phyloP scores from a whole-genome alignment of 2,797 vertebrate genomes.

The Helicolenus hilgendorfi region DNA sequence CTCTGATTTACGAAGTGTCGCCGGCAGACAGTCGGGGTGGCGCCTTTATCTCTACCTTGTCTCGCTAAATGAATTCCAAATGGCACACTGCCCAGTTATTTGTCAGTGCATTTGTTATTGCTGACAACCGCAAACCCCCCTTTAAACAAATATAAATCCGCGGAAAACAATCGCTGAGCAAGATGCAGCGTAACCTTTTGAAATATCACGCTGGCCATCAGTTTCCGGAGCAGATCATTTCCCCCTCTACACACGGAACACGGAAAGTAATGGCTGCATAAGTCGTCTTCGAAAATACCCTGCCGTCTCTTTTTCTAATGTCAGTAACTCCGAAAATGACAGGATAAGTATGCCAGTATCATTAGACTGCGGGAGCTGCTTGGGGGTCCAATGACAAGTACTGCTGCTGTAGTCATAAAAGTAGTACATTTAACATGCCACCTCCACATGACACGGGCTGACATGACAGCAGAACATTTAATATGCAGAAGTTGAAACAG shows the following conservation, averaged over 20 bases:
- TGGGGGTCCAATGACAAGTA: constrained; percentile 24
- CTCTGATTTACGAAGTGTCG: constrained; percentile 82
- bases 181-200: constrained; percentile 89
- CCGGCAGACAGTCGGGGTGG: constrained; percentile 68
- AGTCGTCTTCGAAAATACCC: constrained; percentile 52
- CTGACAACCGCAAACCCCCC: constrained; percentile 87
- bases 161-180: constrained; percentile 86
- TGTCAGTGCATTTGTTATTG: constrained; percentile 89
- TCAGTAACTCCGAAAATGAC: constrained; percentile 56
- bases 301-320: constrained; percentile 30
- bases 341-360: constrained; percentile 48
- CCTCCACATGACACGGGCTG: background rate
- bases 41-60: constrained; percentile 84
- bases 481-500: constrained; percentile 18
- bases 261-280: constrained; percentile 67
- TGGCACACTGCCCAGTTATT: constrained; percentile 87
- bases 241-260: constrained; percentile 56
- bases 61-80: constrained; percentile 87
- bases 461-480: constrained; percentile 19
- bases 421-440: constrained; percentile 14
- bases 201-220: constrained; percentile 89
- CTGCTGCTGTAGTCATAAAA: constrained; percentile 34
- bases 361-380: constrained; percentile 32
- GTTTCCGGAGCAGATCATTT: constrained; percentile 70
- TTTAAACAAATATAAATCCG: constrained; percentile 89